These are phyloP conservation scores for Dasyprocta punctata DNA, from an alignment of 2,113 vertebrate species.

Conservation along the genomic window DNA sequence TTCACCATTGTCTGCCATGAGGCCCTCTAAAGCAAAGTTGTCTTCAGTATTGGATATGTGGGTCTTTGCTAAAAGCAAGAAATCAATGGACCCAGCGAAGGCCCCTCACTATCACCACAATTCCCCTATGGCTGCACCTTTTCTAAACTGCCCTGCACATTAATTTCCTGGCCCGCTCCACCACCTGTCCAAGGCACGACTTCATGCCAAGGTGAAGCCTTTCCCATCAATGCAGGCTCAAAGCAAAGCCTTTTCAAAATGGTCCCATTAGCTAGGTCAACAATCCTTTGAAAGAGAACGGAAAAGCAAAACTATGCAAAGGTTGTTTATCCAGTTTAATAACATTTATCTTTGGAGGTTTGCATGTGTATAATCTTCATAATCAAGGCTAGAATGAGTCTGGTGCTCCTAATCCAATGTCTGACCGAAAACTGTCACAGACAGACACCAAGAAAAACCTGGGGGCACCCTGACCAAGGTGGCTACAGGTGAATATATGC, in stretches of 20 bases:
- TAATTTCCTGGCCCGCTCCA: too few species aligned
- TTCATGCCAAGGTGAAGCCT: rapidly evolving
- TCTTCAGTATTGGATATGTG: background rate
- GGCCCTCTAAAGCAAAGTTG: background rate
- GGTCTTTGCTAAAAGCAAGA: background rate
- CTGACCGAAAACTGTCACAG: background rate
- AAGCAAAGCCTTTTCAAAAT: background rate
- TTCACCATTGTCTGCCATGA: background rate
- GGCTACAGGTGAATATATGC: background rate
- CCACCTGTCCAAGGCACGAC: background rate
- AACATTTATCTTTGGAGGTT: constrained; percentile 24
- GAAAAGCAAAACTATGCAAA: background rate
- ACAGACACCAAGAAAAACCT: background rate
- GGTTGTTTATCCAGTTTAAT: constrained; percentile 16
- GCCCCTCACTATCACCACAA: rapidly evolving
- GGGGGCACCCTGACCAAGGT: background rate
- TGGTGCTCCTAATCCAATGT: background rate
- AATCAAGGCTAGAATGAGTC: background rate
- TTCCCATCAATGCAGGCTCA: background rate
- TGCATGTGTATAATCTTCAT: background rate
- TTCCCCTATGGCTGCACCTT: background rate
- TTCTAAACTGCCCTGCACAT: background rate
- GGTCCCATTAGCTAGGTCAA: background rate
- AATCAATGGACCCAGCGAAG: background rate
- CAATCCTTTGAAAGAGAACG: background rate